Conservation (phyloP, 2,888 invertebrate genomes). For the Dicyrtomina minuta region DNA sequence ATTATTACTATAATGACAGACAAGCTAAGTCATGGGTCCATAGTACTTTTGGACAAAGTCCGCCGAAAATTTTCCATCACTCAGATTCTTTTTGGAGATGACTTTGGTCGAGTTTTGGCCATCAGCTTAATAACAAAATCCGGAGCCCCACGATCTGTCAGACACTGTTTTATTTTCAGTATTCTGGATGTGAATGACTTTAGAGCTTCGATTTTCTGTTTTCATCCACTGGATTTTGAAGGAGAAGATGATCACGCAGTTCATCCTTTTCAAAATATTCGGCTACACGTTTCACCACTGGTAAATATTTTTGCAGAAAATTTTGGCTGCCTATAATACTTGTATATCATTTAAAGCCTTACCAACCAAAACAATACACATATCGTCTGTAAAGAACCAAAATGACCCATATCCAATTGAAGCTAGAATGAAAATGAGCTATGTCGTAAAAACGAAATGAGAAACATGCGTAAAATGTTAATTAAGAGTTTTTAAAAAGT, state of each 20-base stretch:
- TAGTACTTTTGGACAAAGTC: constrained; percentile 19
- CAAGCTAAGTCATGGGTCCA: constrained; percentile 35
- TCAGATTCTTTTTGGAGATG: constrained; percentile 34
- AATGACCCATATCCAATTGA: no score
- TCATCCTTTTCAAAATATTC: constrained; percentile 9
- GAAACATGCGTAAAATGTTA: no score
- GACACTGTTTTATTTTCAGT: constrained; percentile 4
- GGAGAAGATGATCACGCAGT: not conserved
- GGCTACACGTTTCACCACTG: not conserved
- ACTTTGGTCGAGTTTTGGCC: constrained; percentile 26
- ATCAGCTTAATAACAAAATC: constrained; percentile 12
- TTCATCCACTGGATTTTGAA: not conserved
- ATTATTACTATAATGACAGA: no score
- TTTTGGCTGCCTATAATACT: no score
- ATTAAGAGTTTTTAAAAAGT: no score
- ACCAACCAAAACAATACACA: no score
- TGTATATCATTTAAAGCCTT: no score
- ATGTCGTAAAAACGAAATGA: no score
- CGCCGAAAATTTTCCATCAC: constrained; percentile 27
- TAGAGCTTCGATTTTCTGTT: not conserved
- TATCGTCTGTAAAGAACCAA: no score
- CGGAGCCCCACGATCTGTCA: not conserved
- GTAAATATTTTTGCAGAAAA: no score
- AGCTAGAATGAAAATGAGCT: no score
- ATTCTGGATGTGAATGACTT: not conserved